Percentiles rank a stretch among this genome's conserved stretches.
phyloP scores from a whole-genome alignment of 2,113 vertebrate species.

The Rhea americana region DNA sequence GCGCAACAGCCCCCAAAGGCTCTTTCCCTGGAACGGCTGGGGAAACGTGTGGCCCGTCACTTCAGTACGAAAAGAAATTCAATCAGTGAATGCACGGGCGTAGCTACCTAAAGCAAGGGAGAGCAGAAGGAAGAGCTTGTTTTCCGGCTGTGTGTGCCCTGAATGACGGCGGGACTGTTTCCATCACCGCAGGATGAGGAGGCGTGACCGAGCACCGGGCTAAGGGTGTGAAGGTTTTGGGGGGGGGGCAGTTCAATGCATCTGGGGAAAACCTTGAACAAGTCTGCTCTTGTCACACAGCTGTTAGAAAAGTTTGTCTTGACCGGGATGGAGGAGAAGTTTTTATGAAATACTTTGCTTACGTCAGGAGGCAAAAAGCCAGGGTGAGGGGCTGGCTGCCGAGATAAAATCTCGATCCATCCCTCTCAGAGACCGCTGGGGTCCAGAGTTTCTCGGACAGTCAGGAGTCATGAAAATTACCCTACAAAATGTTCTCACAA shows the following conservation, averaged over 20 bases:
- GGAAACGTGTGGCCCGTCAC: neutral
- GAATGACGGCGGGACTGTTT: neutral
- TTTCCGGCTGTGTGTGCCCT: neutral
- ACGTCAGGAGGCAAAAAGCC: neutral
- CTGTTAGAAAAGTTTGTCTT: constrained; percentile 17
- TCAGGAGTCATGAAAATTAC: neutral
- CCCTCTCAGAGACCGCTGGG: fast-evolving
- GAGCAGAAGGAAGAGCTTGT: neutral
- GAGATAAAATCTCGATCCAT: neutral
- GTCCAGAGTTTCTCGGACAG: neutral
- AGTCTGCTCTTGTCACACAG: neutral
- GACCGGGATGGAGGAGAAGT: neutral
- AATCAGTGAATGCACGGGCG: fast-evolving
- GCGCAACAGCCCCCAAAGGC: neutral
- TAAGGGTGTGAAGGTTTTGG: neutral
- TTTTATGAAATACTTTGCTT: neutral
- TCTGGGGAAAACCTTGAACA: neutral
- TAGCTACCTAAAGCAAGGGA: fast-evolving
- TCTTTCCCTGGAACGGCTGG: fast-evolving
- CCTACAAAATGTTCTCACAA: constrained; percentile 11
- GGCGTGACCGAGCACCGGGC: fast-evolving
- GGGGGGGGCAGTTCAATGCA: neutral
- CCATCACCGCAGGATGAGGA: fast-evolving
- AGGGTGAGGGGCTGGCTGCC: neutral
- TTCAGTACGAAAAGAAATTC: neutral